Conservation (phyloP, 2,888 invertebrate species). For the Mesorhabditis spiculigera region DNA sequence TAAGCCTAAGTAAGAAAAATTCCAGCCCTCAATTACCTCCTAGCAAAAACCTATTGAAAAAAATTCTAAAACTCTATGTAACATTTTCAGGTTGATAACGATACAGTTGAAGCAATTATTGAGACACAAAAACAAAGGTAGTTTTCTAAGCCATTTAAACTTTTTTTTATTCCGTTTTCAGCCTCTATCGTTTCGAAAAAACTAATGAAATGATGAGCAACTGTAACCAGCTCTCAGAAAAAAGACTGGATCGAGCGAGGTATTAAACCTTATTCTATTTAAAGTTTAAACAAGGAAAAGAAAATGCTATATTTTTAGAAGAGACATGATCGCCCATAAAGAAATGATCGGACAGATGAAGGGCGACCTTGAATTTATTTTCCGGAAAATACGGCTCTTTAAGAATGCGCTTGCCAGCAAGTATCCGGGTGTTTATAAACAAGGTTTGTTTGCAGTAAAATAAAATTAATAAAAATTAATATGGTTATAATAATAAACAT, state of each 20-base stretch:
- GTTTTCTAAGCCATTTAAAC: constrained; percentile 5
- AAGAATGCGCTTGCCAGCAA: constrained; percentile 42
- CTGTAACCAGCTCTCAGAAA: constrained; percentile 87
- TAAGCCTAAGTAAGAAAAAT: no score
- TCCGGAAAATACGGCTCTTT: constrained; percentile 75
- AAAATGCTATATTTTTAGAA: constrained; percentile 41
- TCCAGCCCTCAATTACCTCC: no score
- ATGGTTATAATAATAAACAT: no score
- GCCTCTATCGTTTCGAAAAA: constrained; percentile 87
- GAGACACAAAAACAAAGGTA: constrained; percentile 47
- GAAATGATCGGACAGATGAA: constrained; percentile 77
- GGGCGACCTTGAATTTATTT: constrained; percentile 88
- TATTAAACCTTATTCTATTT: not conserved
- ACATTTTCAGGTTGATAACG: constrained; percentile 43
- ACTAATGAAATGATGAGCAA: constrained; percentile 98
- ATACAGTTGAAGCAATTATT: constrained; percentile 47
- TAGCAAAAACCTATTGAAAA: no score
- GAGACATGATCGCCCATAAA: constrained; percentile 86
- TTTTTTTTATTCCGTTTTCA: constrained; percentile 21
- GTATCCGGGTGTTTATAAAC: constrained; percentile 43
- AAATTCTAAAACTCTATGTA: no score
- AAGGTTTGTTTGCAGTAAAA: no score
- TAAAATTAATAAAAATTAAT: no score
- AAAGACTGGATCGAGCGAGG: constrained; percentile 78
- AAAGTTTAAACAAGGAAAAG: not conserved